These are phyloP conservation scores for Idaea straminata DNA, from an alignment of 2,888 invertebrate species.

Conservation along the genomic window DNA sequence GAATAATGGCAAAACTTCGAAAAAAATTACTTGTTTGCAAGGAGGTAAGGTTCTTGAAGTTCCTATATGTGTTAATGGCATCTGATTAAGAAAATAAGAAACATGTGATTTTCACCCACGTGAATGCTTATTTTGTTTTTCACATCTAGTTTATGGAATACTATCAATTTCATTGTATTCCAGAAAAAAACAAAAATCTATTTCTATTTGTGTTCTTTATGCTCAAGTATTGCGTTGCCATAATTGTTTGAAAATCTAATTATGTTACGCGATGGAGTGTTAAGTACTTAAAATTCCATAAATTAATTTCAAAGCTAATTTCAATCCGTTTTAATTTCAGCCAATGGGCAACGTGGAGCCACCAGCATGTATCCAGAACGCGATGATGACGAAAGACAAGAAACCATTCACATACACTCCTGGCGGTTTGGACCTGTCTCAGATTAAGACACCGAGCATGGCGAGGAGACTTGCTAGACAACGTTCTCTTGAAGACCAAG, in stretches of 20 bases:
- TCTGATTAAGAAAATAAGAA: too few species aligned
- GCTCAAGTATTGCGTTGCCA: too few species aligned
- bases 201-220: neutral
- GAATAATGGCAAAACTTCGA: too few species aligned
- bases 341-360: slow-evolving; percentile 82
- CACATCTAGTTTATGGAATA: too few species aligned
- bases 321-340: slow-evolving; percentile 51
- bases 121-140: too few species aligned
- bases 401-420: slow-evolving; percentile 98
- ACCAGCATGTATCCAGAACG: slow-evolving; percentile 94
- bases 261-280: too few species aligned
- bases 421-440: slow-evolving; percentile 93
- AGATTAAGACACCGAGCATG: slow-evolving; percentile 94
- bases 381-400: slow-evolving; percentile 97
- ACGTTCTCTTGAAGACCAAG: slow-evolving; percentile 81
- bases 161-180: too few species aligned
- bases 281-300: neutral
- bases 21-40: too few species aligned
- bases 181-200: slow-evolving; percentile 4
- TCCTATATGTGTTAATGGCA: too few species aligned
- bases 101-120: too few species aligned
- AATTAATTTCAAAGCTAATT: neutral
- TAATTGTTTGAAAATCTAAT: too few species aligned
- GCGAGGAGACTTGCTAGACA: slow-evolving; percentile 85
- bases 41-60: too few species aligned